Base-by-base conservation (phyloP, 2,888 invertebrate genomes). In the Synergus gifuensis region DNA sequence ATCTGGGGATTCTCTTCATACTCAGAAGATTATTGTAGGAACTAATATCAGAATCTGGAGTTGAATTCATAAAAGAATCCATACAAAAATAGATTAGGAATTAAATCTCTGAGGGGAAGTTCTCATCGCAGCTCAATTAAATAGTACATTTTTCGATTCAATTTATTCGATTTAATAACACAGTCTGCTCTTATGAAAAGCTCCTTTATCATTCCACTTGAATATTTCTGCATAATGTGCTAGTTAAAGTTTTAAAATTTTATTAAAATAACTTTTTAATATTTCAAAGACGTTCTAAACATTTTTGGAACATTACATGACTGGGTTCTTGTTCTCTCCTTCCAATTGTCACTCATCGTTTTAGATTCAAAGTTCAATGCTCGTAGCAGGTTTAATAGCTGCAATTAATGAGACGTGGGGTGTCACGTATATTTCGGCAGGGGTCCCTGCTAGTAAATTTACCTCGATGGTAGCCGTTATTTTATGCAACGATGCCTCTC, bases 401-500 rank as follows among this genome's bases (percentile, higher is more conserved):
- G 73, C 73, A 73, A 73, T 73, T 73, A 73, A 54, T n/a, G 49
- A 36, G 36, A 28, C n/a, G 54, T 40, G 36, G 73, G 54, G 14
- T n/a, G 14, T 73, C 73, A 40, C 54, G 54, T 73, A 40, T 73
- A 54, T 69, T 49, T 69, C 49, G 36, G 28, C 36, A 54, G 11
- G 54, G 73, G 54, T 11, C 5, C 22, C 60, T 12, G 22, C 49
- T 54, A 73, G 73, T 73, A 73, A 73, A 73, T 73, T 73, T n/a
- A 73, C 16, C 54, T 12, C 54, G 60, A 60, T 73, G 73, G 49
- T 54, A 36, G 36, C 73, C 54, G 81, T 82, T 86, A 85, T 85
- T 86, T 85, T 85, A 83, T 81, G 82, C 84, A 83, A 83, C 82
- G 82, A 78, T 81, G 79, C 84, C 76, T 67, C 79, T 60, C 76